A percentile compares a stretch with the other conserved stretches of the same genome.
Evolutionary conservation across 2,888 invertebrate genomes (phyloP).

Genomic region (Heliconius charithonia): DNA sequence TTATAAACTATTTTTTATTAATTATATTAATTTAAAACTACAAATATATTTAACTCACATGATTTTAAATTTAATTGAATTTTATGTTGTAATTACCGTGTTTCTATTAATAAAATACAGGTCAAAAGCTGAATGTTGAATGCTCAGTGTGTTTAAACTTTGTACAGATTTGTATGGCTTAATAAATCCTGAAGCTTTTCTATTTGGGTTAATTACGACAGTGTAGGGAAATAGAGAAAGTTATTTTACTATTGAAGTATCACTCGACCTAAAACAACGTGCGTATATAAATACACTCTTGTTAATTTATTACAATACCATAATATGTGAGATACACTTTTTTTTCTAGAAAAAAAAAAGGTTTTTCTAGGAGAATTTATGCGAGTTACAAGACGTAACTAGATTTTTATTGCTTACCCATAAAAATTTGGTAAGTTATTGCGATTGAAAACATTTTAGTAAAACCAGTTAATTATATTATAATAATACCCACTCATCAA

Average conservation of each 20-base stretch:
- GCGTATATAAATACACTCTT: not conserved
- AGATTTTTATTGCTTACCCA: not conserved
- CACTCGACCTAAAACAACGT: constrained; percentile 10
- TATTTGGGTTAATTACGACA: constrained; percentile 14
- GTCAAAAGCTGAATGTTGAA: constrained; percentile 8
- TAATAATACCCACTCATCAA: no score
- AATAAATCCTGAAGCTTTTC: constrained; percentile 21
- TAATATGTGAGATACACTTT: not conserved
- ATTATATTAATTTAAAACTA: not conserved
- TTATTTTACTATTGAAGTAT: constrained; percentile 16
- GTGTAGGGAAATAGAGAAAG: not conserved
- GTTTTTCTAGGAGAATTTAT: no score
- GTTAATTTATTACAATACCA: not conserved
- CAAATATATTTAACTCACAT: not conserved
- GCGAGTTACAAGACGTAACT: no score
- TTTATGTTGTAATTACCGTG: constrained; percentile 7
- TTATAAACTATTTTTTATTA: not conserved
- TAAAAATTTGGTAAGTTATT: not conserved
- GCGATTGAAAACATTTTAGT: not conserved
- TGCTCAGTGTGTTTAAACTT: constrained; percentile 14
- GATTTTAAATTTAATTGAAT: not conserved
- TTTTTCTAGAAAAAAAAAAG: no score
- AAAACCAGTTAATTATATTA: not conserved
- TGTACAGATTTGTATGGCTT: constrained; percentile 17
- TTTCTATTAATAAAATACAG: constrained; percentile 12